A percentile compares a stretch with the other conserved stretches of the same genome.
phyloP scores from a whole-genome alignment of 64 coral and sea anemone genomes.

The Dendrophyllia cribrosa region DNA sequence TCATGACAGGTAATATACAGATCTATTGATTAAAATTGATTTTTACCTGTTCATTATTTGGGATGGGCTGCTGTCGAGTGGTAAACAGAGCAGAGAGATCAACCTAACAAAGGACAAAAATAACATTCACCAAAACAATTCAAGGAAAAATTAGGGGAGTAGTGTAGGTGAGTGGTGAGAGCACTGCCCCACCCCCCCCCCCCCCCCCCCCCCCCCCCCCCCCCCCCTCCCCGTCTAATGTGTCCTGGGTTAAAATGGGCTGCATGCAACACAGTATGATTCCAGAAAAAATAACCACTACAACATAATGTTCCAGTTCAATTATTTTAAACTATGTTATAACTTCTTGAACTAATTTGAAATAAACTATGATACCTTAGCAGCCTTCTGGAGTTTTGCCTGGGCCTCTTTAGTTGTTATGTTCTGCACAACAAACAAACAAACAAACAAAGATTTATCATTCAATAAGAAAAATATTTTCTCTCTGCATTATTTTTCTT shows the following conservation, averaged over 20 bases:
- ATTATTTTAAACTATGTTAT: too few species aligned
- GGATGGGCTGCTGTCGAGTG: constrained; percentile 91
- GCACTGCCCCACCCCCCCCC: too few species aligned
- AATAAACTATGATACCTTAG: constrained; percentile 69
- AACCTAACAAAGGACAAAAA: constrained; percentile 49
- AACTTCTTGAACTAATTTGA: too few species aligned
- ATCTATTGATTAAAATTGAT: too few species aligned
- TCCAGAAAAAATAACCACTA: too few species aligned
- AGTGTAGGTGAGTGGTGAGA: too few species aligned
- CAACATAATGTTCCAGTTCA: too few species aligned
- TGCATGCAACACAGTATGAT: too few species aligned
- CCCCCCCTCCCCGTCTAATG: too few species aligned
- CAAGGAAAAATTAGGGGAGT: background rate
- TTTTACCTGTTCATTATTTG: constrained; percentile 94
- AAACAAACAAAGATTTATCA: background rate
- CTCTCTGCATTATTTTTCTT: background rate
- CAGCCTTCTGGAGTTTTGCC: constrained; percentile 81
- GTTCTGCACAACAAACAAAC: constrained; percentile 47
- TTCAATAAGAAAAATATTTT: background rate
- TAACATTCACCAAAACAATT: background rate
- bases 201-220: too few species aligned
- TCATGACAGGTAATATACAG: too few species aligned
- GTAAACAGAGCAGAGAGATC: constrained; percentile 95
- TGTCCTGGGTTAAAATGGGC: too few species aligned
- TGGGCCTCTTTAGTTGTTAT: constrained; percentile 93